These are phyloP conservation scores for Enoplolaimus lenunculus DNA, from an alignment of 2,888 invertebrate species.

Conservation along the genomic window DNA sequence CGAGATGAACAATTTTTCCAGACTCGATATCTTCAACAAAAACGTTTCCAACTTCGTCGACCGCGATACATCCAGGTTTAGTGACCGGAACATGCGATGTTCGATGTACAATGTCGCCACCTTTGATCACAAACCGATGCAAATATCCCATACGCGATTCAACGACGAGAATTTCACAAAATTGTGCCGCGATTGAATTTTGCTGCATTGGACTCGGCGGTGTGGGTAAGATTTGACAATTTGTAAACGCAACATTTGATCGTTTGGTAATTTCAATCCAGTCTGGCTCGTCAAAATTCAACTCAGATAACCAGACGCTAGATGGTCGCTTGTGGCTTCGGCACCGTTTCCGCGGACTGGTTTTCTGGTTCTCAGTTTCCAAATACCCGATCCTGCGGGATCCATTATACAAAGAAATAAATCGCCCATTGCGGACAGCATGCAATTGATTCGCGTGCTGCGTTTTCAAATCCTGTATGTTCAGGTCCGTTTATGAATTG, in stretches of 20 bases:
- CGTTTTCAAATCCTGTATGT: slow-evolving; percentile 7
- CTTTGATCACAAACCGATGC: slow-evolving; percentile 18
- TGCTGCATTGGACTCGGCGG: neutral
- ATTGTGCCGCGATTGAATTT: too few species aligned
- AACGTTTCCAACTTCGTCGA: slow-evolving; percentile 20
- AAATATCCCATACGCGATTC: slow-evolving; percentile 23
- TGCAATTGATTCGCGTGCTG: slow-evolving; percentile 20
- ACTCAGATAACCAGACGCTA: neutral
- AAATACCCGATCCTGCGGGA: slow-evolving; percentile 18
- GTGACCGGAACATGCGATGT: slow-evolving; percentile 17
- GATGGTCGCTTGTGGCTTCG: too few species aligned
- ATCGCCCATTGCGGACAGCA: slow-evolving; percentile 6
- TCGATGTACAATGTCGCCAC: slow-evolving; percentile 18
- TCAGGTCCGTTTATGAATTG: slow-evolving; percentile 16
- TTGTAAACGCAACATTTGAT: slow-evolving; percentile 9
- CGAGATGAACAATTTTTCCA: slow-evolving; percentile 20
- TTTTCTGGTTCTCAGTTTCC: too few species aligned
- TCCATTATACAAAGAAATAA: slow-evolving; percentile 21
- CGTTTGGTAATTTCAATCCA: slow-evolving; percentile 11
- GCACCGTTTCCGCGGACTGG: too few species aligned
- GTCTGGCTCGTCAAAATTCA: neutral
- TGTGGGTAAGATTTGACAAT: slow-evolving; percentile 19
- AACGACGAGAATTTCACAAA: slow-evolving; percentile 19
- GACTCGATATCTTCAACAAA: slow-evolving; percentile 21
- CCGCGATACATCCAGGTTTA: slow-evolving; percentile 20